Conservation (phyloP, 2,113 vertebrate species). For the Hyperoodon ampullatus region DNA sequence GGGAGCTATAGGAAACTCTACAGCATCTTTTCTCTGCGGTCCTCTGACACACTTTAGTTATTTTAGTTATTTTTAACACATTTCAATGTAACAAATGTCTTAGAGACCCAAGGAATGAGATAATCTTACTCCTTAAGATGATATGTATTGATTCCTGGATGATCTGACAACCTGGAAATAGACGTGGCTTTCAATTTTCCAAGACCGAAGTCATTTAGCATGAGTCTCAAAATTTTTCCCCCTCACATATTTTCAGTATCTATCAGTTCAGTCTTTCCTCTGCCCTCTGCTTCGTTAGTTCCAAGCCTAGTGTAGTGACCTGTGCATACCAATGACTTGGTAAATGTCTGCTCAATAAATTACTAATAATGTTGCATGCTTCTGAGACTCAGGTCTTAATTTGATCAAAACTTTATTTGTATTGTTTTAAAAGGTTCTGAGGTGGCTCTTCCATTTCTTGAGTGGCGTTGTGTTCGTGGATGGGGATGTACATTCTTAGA, state of each 20-base stretch:
- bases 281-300: background rate
- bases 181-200: conserved; percentile 32
- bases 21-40: conserved; percentile 31
- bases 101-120: conserved; percentile 52
- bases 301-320: background rate
- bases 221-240: background rate
- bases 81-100: conserved; percentile 64
- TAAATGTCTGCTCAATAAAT: background rate
- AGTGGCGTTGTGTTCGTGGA: background rate
- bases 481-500: background rate
- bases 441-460: background rate
- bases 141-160: conserved; percentile 13
- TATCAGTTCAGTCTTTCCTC: background rate
- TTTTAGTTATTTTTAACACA: conserved; percentile 77
- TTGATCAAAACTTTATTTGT: background rate
- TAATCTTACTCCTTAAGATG: background rate
- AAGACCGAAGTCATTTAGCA: background rate
- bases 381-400: background rate
- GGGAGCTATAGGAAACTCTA: background rate
- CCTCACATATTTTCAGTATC: background rate
- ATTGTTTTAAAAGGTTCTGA: background rate
- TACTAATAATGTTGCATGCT: background rate
- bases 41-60: conserved; percentile 67
- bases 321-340: background rate
- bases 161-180: conserved; percentile 38